Conservation (phyloP, 2,113 vertebrate genomes). For the Pungitius pungitius region DNA sequence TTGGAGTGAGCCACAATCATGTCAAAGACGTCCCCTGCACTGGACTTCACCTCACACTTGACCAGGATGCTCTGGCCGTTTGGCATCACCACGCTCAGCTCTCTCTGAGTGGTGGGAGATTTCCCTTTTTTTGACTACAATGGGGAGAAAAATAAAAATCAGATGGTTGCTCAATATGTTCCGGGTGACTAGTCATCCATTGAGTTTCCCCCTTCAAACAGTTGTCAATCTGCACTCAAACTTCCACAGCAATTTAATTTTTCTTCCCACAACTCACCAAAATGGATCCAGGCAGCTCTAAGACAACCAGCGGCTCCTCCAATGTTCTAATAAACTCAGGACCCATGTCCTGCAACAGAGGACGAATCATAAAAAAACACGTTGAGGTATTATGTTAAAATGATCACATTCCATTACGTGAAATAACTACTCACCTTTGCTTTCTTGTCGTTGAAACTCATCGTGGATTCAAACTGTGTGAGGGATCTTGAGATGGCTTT, state of each 20-base stretch:
- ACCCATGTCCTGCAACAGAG: slow-evolving; percentile 78
- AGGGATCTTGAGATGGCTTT: slow-evolving; percentile 44
- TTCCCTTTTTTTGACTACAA: slow-evolving; percentile 88
- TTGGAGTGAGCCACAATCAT: slow-evolving; percentile 85
- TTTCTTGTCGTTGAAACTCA: slow-evolving; percentile 81
- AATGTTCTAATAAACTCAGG: slow-evolving; percentile 86
- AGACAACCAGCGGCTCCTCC: slow-evolving; percentile 80
- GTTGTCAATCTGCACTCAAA: not conserved
- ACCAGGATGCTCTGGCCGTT: slow-evolving; percentile 87
- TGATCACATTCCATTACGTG: not conserved
- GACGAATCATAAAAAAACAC: not conserved
- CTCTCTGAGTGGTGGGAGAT: slow-evolving; percentile 82
- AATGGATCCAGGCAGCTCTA: slow-evolving; percentile 88
- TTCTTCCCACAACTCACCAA: slow-evolving; percentile 77
- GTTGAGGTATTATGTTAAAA: not conserved
- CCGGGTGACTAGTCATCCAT: not conserved
- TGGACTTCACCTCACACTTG: slow-evolving; percentile 87
- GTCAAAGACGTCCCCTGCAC: slow-evolving; percentile 85
- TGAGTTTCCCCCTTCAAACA: not conserved
- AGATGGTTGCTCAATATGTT: not conserved
- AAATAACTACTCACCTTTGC: slow-evolving; percentile 75
- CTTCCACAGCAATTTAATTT: not conserved
- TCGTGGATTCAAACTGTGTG: slow-evolving; percentile 59
- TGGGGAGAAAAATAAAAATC: not conserved
- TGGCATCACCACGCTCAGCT: slow-evolving; percentile 86